Percentiles rank a stretch among this genome's conserved stretches.
Conservation (phyloP, 2,888 invertebrate genomes). For the Altica lythri region DNA sequence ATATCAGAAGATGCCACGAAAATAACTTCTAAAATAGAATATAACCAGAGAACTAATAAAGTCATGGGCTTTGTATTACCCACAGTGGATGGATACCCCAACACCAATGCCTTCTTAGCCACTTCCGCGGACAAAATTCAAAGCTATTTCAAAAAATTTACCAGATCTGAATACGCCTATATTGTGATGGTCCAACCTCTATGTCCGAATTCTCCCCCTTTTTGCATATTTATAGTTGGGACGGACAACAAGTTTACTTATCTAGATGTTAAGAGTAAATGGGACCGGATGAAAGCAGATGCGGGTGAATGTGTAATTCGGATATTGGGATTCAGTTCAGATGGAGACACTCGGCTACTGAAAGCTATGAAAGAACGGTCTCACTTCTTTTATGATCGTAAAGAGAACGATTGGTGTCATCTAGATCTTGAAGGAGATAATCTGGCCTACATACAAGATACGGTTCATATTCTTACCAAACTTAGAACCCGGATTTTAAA, state of each 20-base stretch:
- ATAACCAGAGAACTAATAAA: constrained; percentile 37
- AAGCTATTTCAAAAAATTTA: constrained; percentile 26
- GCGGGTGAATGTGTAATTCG: constrained; percentile 16
- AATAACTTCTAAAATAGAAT: constrained; percentile 37
- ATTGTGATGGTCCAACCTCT: constrained; percentile 37
- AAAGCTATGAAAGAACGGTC: constrained; percentile 27
- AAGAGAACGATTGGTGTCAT: too few species aligned
- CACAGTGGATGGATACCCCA: constrained; percentile 33
- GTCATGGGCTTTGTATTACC: constrained; percentile 40
- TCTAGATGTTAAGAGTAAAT: constrained; percentile 32
- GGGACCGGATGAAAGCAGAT: constrained; percentile 25
- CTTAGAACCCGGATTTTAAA: too few species aligned
- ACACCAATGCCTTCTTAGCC: constrained; percentile 29
- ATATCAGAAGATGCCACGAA: constrained; percentile 38
- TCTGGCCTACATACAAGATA: too few species aligned
- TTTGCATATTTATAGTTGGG: constrained; percentile 35
- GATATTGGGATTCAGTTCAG: constrained; percentile 26
- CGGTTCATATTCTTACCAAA: too few species aligned
- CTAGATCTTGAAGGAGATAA: too few species aligned
- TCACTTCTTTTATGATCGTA: too few species aligned
- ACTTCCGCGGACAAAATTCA: constrained; percentile 33
- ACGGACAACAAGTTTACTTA: constrained; percentile 36
- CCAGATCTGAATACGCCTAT: constrained; percentile 33
- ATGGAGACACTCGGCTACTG: constrained; percentile 28
- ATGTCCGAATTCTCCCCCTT: constrained; percentile 23